Evolutionary conservation across 2,888 invertebrate genomes (phyloP), one percentile per base, ranked within the genome.

Genomic region (Drosophila putrida): DNA sequence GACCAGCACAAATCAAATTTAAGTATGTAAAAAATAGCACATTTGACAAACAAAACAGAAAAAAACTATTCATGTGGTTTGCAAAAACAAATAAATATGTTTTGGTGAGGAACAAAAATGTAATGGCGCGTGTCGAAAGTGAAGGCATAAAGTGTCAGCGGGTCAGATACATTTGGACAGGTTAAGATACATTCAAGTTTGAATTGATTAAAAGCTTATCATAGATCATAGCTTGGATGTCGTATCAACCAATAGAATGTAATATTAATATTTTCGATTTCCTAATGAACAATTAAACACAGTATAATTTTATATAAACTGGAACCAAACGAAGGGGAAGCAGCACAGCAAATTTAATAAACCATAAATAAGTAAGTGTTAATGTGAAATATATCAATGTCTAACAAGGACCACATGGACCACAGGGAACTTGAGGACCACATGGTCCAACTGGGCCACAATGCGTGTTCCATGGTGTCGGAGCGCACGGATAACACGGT

Each of bases 41-140:
- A 43, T 43, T 53, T 28, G 55, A 27, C 35, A 50, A 28, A 54
- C 50, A 47, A 58, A 43, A 39, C 13, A 11, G 41, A 50, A 54
- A 73, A 73, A 64, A 57, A 62, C 44, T 39, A 28, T 39, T 6
- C 13, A 44, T 11, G 36, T 53, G 27, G 28, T 53, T 39, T 9
- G 13, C 31, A 50, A 50, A 39, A 35, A 41, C 39, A 28, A 46
- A 27, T 11, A 41, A 28, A 47, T 36, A 44, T 20, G 13, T 46
- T 35, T 5, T 38, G 13, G 10, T 28, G 38, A 28, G 4, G 1
- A 13, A 4, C 27, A 46, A 43, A 49, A 66, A 71, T 66, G 71
- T 71, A 75, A 81, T 78, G 78, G 82, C 63, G 75, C 75, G 75
- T 81, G 79, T 78, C 75, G 71, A 78, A 81, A 79, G 20, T 81